These are phyloP conservation scores for Agelastica alni DNA, from an alignment of 2,888 invertebrate genomes.

Conservation along the genomic window DNA sequence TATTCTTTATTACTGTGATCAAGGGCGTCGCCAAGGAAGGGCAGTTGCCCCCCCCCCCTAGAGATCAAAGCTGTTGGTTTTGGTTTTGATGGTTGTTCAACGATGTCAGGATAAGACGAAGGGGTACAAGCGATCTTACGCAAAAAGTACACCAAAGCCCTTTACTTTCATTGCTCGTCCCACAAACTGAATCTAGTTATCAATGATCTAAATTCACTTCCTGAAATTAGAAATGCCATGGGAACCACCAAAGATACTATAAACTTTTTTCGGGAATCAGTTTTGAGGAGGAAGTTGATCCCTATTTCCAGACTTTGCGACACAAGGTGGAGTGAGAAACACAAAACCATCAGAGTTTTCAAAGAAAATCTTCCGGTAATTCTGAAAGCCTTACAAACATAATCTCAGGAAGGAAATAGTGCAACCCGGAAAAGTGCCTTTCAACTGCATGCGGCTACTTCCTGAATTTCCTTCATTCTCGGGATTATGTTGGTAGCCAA, in stretches of 20 bases:
- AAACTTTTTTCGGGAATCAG: conserved; percentile 38
- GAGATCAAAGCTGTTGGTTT: too few species aligned
- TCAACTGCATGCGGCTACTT: conserved; percentile 26
- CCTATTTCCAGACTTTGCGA: conserved; percentile 31
- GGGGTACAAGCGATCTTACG: background rate
- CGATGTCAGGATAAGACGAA: background rate
- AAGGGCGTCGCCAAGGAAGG: too few species aligned
- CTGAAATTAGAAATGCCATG: conserved; percentile 16
- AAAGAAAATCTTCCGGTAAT: too few species aligned
- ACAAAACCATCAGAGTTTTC: conserved; percentile 25
- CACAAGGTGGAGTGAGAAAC: conserved; percentile 38
- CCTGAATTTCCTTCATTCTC: conserved; percentile 19
- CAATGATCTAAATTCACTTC: conserved; percentile 20
- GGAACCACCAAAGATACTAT: conserved; percentile 19
- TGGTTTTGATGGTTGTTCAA: too few species aligned
- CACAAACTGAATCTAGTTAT: conserved; percentile 29
- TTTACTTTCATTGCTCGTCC: conserved; percentile 25
- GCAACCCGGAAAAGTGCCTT: conserved; percentile 30
- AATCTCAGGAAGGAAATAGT: conserved; percentile 24
- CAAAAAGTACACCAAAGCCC: conserved; percentile 15
- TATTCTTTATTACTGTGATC: too few species aligned
- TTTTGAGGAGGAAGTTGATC: background rate
- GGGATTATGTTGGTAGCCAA: conserved; percentile 17
- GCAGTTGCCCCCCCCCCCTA: too few species aligned
- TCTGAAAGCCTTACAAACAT: too few species aligned